These are phyloP conservation scores for Zaprionus africanus DNA, from an alignment of 1,140 invertebrate genomes.

Conservation along the genomic window DNA sequence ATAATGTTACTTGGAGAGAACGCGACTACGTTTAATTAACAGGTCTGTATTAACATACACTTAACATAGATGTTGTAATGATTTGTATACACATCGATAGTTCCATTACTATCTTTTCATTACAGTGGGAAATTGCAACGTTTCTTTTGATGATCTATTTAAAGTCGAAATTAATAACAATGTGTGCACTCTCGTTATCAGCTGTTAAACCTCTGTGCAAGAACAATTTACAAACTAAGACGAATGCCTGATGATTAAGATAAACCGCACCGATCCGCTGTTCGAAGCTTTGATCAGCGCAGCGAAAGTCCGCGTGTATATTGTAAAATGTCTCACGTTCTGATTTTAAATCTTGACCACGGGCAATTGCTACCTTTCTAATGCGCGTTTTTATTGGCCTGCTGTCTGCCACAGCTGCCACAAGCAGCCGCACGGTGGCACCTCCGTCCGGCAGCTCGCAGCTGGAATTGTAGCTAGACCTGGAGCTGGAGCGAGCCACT, in stretches of 20 bases:
- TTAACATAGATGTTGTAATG: background rate
- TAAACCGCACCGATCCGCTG: constrained; percentile 3
- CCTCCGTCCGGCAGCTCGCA: constrained; percentile 42
- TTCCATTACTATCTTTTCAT: background rate
- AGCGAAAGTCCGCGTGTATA: constrained; percentile 53
- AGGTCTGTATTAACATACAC: background rate
- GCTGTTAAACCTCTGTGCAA: background rate
- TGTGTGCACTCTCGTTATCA: background rate
- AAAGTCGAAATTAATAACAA: background rate
- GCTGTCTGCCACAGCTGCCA: constrained; percentile 56
- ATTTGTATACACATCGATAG: too few relatives aligned
- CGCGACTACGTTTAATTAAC: too few relatives aligned
- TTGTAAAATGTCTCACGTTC: constrained; percentile 77
- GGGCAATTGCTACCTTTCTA: constrained; percentile 79
- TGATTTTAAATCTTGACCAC: constrained; percentile 76
- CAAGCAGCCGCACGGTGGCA: constrained; percentile 31
- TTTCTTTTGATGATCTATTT: background rate
- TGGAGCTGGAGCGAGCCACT: constrained; percentile 9
- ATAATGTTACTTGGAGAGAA: background rate
- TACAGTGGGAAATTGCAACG: background rate
- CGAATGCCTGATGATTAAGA: constrained; percentile 1
- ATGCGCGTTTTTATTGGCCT: constrained; percentile 75
- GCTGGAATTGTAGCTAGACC: constrained; percentile 34
- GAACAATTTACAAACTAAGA: background rate
- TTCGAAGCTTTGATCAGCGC: constrained; percentile 2